Percentiles rank a stretch among this genome's conserved stretches.
phyloP scores from a whole-genome alignment of 2,113 vertebrate genomes.

The Pomatostomus ruficeps region DNA sequence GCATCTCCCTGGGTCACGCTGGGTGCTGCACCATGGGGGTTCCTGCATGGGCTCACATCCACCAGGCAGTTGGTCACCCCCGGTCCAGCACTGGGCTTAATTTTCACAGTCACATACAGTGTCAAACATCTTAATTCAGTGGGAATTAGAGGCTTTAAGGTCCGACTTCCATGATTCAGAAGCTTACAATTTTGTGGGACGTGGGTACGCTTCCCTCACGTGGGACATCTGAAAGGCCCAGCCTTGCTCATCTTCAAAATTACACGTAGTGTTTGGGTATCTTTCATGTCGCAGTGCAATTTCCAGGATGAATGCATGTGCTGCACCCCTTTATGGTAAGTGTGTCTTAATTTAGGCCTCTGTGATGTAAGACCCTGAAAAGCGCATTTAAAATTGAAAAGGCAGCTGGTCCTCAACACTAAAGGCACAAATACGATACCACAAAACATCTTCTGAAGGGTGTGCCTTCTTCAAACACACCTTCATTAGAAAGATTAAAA shows the following conservation, averaged over 20 bases:
- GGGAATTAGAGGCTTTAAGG: slow-evolving; percentile 14
- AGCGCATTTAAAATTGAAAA: slow-evolving; percentile 34
- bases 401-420: neutral
- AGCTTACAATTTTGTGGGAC: neutral
- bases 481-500: slow-evolving; percentile 38
- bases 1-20: accelerated
- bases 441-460: slow-evolving; percentile 25
- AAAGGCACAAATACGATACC: slow-evolving; percentile 10
- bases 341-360: slow-evolving; percentile 24
- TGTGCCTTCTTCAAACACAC: slow-evolving; percentile 42
- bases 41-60: neutral
- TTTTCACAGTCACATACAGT: neutral
- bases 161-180: slow-evolving; percentile 34
- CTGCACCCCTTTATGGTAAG: slow-evolving; percentile 30
- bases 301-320: neutral
- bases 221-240: slow-evolving; percentile 47
- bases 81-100: neutral
- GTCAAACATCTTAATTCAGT: neutral
- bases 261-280: neutral
- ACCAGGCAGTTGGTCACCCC: neutral
- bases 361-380: slow-evolving; percentile 44
- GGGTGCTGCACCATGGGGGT: neutral
- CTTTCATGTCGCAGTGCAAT: slow-evolving; percentile 19
- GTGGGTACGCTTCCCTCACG: neutral
- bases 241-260: slow-evolving; percentile 40